A percentile compares a stretch with the other conserved stretches of the same genome.
Conservation (phyloP, 2,113 vertebrate genomes). For the Mormoops blainvillei region DNA sequence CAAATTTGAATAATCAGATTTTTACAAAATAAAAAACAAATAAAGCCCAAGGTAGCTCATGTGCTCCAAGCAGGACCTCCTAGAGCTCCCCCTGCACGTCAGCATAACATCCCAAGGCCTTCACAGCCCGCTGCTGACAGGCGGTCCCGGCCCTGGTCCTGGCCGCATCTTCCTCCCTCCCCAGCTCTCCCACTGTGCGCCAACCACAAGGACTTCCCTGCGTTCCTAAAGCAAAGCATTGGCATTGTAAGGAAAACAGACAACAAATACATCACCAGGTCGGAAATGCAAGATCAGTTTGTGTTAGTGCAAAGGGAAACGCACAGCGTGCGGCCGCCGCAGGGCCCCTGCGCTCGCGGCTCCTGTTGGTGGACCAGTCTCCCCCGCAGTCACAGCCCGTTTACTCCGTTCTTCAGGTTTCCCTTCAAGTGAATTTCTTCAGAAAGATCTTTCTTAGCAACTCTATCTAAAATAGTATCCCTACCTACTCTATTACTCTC, state of each 20-base stretch:
- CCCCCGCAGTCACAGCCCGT: neutral
- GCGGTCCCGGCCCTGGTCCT: neutral
- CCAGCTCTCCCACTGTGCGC: neutral
- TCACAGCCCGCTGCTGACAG: neutral
- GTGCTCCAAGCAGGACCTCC: neutral
- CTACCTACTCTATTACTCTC: neutral
- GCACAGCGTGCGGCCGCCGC: neutral
- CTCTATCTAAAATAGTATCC: neutral
- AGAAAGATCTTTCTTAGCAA: neutral
- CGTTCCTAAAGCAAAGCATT: neutral
- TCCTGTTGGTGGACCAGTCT: neutral
- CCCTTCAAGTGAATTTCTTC: neutral
- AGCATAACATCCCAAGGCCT: neutral
- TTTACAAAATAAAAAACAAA: slow-evolving; percentile 73
- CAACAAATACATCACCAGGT: neutral
- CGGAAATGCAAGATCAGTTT: neutral
- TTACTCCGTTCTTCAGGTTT: neutral
- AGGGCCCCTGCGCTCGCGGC: neutral
- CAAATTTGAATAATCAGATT: slow-evolving; percentile 97
- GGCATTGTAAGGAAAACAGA: neutral
- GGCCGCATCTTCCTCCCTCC: neutral
- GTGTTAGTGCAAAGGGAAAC: neutral
- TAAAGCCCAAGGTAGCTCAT: neutral
- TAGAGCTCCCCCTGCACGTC: neutral
- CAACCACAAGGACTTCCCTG: neutral